Conservation (phyloP, 2,888 invertebrate species). For the Tanytarsus gracilentus region DNA sequence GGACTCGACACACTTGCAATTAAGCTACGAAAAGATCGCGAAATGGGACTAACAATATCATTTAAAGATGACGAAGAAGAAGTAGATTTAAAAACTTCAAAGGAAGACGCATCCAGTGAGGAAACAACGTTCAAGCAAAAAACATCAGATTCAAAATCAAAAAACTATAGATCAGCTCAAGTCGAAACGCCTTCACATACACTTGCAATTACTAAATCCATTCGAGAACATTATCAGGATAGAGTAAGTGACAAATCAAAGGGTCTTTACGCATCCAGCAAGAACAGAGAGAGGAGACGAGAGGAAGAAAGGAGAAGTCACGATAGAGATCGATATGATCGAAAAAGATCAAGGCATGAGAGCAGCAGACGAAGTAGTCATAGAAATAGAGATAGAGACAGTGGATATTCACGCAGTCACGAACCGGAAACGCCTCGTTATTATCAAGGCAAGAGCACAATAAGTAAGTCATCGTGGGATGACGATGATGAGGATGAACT, state of each 20-base stretch:
- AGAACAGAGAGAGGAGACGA: constrained; percentile 36
- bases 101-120: constrained; percentile 37
- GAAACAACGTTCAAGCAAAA: constrained; percentile 35
- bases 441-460: constrained; percentile 41
- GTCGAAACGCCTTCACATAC: constrained; percentile 92
- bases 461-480: constrained; percentile 45
- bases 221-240: constrained; percentile 54
- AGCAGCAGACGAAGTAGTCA: constrained; percentile 36
- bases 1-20: constrained; percentile 81
- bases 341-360: constrained; percentile 33
- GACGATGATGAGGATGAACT: constrained; percentile 57
- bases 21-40: constrained; percentile 54
- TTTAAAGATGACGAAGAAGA: constrained; percentile 49
- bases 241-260: constrained; percentile 48
- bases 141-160: constrained; percentile 35
- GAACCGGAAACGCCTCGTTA: constrained; percentile 75
- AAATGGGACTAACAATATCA: constrained; percentile 56
- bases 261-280: constrained; percentile 61
- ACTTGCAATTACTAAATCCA: constrained; percentile 78
- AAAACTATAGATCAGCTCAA: constrained; percentile 67
- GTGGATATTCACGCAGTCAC: constrained; percentile 58
- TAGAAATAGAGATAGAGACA: constrained; percentile 37
- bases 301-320: constrained; percentile 41
- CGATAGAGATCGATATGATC: constrained; percentile 35
- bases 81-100: constrained; percentile 40